phyloP scores from a whole-genome alignment of 2,888 invertebrate species.

The Podabrus alpinus region DNA sequence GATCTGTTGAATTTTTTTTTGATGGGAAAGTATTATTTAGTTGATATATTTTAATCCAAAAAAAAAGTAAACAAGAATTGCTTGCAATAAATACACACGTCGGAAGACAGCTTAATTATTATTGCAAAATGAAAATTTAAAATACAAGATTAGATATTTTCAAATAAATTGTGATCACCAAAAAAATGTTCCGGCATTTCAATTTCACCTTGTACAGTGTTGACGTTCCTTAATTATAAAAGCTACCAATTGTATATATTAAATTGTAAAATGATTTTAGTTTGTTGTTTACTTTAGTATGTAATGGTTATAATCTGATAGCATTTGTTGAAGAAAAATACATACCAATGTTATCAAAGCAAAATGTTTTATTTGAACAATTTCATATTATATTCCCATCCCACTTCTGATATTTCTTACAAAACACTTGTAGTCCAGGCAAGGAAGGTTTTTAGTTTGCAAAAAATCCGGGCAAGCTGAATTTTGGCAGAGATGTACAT shows the following conservation, averaged over 20 bases:
- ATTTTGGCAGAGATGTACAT: too few relatives aligned
- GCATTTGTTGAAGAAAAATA: constrained; percentile 44
- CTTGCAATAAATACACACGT: constrained; percentile 20
- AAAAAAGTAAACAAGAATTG: constrained; percentile 3
- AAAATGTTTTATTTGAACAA: background rate
- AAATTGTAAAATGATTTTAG: constrained; percentile 37
- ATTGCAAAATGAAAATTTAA: background rate
- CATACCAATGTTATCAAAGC: background rate
- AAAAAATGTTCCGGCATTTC: constrained; percentile 5
- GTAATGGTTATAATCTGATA: constrained; percentile 43
- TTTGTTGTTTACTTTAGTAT: constrained; percentile 46
- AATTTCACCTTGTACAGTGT: constrained; percentile 36
- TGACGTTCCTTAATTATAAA: constrained; percentile 31
- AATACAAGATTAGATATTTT: constrained; percentile 1
- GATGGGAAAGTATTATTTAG: background rate
- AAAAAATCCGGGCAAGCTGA: too few relatives aligned
- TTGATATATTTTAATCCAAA: constrained; percentile 1
- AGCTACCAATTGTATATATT: constrained; percentile 36
- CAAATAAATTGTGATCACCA: constrained; percentile 19
- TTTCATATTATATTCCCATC: background rate
- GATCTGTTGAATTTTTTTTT: constrained; percentile 11
- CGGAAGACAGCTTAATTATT: constrained; percentile 11
- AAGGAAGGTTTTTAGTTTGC: too few relatives aligned
- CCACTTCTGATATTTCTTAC: background rate
- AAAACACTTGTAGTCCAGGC: too few relatives aligned